Evolutionary conservation across 2,113 vertebrate genomes (phyloP).

Genomic region (cat (Felis catus)): DNA sequence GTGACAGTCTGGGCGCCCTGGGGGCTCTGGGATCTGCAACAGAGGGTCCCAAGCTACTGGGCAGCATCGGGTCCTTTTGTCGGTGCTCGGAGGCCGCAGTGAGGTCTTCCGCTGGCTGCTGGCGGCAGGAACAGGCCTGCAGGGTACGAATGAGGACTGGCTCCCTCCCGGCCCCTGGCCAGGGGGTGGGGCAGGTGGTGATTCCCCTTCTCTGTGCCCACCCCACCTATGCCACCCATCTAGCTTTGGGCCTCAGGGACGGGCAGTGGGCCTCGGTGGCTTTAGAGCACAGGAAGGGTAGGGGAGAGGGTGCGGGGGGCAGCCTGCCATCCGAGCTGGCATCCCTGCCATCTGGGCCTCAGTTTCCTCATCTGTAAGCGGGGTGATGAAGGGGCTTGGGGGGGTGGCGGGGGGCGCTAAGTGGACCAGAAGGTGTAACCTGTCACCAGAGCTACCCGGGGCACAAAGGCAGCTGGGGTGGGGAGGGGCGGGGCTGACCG

Average conservation of each 20-base stretch:
- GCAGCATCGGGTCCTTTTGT: fast-evolving
- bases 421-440: background rate
- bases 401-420: background rate
- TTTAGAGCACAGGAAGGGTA: background rate
- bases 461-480: background rate
- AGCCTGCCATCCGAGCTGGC: fast-evolving
- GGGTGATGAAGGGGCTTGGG: background rate
- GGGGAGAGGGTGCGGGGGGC: background rate
- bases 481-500: background rate
- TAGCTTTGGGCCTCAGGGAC: background rate
- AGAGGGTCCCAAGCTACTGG: fast-evolving
- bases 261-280: fast-evolving
- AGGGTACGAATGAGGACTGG: fast-evolving
- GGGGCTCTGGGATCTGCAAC: background rate
- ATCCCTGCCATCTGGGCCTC: background rate
- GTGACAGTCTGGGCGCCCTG: fast-evolving
- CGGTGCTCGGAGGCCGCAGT: fast-evolving
- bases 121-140: background rate
- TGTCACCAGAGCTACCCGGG: background rate
- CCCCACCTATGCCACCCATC: fast-evolving
- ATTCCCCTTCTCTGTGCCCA: background rate
- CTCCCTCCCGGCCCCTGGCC: background rate
- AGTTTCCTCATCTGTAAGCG: background rate
- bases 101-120: background rate
- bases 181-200: fast-evolving